Base-by-base conservation (phyloP, 1,140 invertebrate genomes). In the Caenorhabditis tropicalis region DNA sequence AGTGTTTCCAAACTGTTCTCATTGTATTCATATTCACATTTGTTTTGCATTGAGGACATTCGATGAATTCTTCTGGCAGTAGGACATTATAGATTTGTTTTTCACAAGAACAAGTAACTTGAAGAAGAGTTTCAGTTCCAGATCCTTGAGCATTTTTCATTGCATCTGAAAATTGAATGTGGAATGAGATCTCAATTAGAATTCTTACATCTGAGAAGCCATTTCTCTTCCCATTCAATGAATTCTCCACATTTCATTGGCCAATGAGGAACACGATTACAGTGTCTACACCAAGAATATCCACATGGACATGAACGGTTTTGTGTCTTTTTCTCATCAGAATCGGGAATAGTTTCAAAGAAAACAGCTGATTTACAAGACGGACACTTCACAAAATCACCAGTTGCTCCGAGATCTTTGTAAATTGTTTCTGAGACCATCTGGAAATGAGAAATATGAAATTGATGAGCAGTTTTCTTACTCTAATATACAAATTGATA, bases 311-410 rank as follows among this genome's bases (percentile, higher is more conserved):
- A 56, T 7, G 58, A 65, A 5, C 58, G 58, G 36, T 65, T 65
- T 36, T 65, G 58, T 33, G 29, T 19, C 19, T 36, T 65, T 15
- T 65, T 65, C 2, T 33, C 58, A 36, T 65, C 24, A 19, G 16
- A 29, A 16, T 21, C 12, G 19, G 16, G 0, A 3, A 19, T n/a
- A 3, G 19, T 10, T 16, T 65, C 2, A 10, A 65, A 65, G 36
- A 65, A 65, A 19, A 65, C 58, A n/a, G 58, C 58, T 4, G 58
- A 65, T n/a, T 65, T 65, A n/a, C 58, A 65, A 19, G 29, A 16
- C 19, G 58, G 29, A 36, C 58, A 65, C 31, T 65, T 65, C 19
- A 33, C 58, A 36, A 65, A 65, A 65, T 36, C 31, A 6, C 58
- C 58, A 36, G 19, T 2, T 16, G 58, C 58, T 0, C 58, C 58